Percentiles rank a stretch among this genome's conserved stretches.
These are phyloP conservation scores for Labeo rohita DNA, from an alignment of 2,113 vertebrate species.

Conservation along the genomic window DNA sequence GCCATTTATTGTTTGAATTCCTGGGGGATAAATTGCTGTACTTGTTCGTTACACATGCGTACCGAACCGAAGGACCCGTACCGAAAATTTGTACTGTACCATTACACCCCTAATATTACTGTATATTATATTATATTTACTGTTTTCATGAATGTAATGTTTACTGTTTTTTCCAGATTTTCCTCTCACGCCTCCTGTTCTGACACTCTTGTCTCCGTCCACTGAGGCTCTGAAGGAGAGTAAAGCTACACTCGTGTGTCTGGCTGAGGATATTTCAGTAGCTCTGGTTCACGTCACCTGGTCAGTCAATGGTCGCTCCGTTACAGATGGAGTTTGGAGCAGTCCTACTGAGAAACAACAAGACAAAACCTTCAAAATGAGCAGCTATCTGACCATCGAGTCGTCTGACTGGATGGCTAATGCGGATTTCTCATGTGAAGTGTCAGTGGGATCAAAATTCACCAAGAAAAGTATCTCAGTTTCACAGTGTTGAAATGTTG, in stretches of 20 bases:
- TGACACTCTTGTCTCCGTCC: conserved; percentile 70
- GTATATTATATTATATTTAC: neutral
- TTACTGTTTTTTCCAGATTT: conserved; percentile 54
- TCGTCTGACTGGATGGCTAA: neutral
- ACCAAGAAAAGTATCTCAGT: neutral
- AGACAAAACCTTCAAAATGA: neutral
- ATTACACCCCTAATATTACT: no score
- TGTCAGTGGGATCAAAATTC: neutral
- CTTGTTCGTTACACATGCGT: no score
- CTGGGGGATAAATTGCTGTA: no score
- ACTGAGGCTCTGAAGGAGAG: conserved; percentile 63
- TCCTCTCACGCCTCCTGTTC: conserved; percentile 61
- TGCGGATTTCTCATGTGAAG: neutral
- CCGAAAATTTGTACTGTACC: no score
- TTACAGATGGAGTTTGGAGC: neutral
- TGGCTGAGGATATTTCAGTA: conserved; percentile 54
- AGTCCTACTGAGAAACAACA: neutral
- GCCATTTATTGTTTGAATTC: no score
- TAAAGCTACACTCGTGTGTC: conserved; percentile 64
- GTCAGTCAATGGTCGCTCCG: neutral
- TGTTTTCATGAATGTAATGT: neutral
- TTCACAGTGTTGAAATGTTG: neutral
- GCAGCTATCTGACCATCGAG: neutral
- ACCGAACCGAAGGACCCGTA: no score
- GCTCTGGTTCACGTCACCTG: neutral